Conservation (phyloP, 2,113 vertebrate genomes). For the Mionectes macconnelli region DNA sequence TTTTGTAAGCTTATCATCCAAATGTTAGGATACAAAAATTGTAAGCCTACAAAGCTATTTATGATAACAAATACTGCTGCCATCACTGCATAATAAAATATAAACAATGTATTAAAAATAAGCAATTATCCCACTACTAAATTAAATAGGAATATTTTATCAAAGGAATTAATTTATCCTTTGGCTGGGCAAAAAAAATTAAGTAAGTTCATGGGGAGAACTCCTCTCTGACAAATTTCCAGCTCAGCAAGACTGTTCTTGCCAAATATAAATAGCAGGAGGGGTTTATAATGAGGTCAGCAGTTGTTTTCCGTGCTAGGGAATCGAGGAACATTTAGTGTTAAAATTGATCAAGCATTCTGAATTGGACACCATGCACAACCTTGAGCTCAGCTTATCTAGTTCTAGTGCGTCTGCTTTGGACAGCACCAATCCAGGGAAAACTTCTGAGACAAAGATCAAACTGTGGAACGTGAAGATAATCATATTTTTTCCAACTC, state of each 20-base stretch:
- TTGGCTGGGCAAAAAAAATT: background rate
- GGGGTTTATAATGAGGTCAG: constrained; percentile 4
- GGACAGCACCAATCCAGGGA: background rate
- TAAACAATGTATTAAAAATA: constrained; percentile 51
- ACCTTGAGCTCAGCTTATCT: background rate
- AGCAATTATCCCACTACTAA: constrained; percentile 3
- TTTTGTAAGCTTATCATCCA: constrained; percentile 40
- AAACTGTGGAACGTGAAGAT: background rate
- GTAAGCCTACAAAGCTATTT: constrained; percentile 45
- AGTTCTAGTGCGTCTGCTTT: background rate
- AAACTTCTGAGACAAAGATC: background rate
- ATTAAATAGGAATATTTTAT: constrained; percentile 38
- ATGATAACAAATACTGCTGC: constrained; percentile 51
- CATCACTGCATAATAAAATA: constrained; percentile 61
- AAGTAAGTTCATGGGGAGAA: background rate
- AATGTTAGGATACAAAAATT: constrained; percentile 44
- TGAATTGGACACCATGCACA: background rate
- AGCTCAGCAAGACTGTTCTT: background rate
- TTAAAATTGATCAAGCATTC: background rate
- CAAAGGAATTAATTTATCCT: background rate
- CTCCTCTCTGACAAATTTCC: background rate
- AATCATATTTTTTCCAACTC: background rate
- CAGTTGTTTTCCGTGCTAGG: background rate
- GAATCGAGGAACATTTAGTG: background rate
- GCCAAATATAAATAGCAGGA: background rate